A percentile compares a stretch with the other conserved stretches of the same genome.
Conservation (phyloP, 2,113 vertebrate species). For the Actenoides lindsayi region DNA sequence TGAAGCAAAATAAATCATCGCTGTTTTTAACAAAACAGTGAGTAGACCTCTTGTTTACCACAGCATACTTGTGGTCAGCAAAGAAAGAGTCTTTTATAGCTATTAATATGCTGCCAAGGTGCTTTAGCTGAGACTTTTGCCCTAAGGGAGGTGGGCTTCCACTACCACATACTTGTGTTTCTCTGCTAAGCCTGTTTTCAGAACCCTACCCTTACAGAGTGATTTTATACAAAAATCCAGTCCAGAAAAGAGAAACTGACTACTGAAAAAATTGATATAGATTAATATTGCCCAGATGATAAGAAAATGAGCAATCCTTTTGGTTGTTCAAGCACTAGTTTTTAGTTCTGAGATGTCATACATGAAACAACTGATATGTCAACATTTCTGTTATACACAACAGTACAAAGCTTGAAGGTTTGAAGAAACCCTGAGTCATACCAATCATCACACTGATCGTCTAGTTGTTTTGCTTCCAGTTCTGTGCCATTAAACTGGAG, state of each 20-base stretch:
- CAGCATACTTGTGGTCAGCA: slow-evolving; percentile 61
- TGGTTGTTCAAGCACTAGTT: not conserved
- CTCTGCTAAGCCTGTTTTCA: slow-evolving; percentile 11
- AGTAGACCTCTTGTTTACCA: slow-evolving; percentile 63
- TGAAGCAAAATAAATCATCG: slow-evolving; percentile 66
- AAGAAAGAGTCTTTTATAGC: slow-evolving; percentile 66
- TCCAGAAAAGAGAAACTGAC: not conserved
- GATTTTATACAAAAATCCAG: not conserved
- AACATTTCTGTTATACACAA: not conserved
- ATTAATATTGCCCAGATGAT: not conserved
- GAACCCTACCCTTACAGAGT: not conserved
- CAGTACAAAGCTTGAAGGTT: not conserved
- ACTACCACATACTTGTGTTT: not conserved
- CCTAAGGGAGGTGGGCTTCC: slow-evolving; percentile 29
- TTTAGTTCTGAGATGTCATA: not conserved
- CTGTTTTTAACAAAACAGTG: slow-evolving; percentile 60
- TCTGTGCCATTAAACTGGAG: not conserved
- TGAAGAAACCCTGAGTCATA: not conserved
- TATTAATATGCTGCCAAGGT: slow-evolving; percentile 54
- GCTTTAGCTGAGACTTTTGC: slow-evolving; percentile 49
- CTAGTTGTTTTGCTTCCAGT: not conserved
- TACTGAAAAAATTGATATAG: not conserved
- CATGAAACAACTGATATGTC: not conserved
- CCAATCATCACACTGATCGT: not conserved
- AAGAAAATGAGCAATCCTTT: not conserved